These are phyloP conservation scores for Eospalax fontanierii DNA, from an alignment of 2,797 vertebrate genomes.

Conservation along the genomic window DNA sequence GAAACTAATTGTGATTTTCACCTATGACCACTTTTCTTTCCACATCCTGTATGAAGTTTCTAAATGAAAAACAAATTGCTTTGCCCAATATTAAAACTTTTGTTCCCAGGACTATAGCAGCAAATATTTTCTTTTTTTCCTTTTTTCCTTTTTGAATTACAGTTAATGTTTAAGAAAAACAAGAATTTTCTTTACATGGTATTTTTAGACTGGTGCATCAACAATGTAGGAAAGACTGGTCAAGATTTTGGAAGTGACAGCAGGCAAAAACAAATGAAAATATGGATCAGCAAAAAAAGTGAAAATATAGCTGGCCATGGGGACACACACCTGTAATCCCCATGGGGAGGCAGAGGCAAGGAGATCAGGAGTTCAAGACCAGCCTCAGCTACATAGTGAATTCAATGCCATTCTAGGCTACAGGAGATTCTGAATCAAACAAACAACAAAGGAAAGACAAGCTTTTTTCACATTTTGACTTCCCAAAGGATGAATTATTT, in stretches of 20 bases:
- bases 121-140: neutral
- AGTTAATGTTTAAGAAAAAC: conserved; percentile 41
- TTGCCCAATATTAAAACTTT: conserved; percentile 27
- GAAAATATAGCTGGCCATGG: neutral
- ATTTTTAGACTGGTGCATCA: neutral
- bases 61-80: conserved; percentile 41
- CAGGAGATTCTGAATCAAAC: neutral
- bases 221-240: neutral
- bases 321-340: neutral
- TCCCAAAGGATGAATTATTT: conserved; percentile 39
- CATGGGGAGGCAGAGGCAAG: neutral
- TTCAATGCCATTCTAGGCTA: neutral
- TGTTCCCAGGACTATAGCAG: neutral
- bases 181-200: conserved; percentile 22
- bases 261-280: conserved; percentile 29
- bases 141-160: neutral
- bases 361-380: neutral
- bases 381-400: neutral
- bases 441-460: neutral
- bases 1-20: conserved; percentile 34
- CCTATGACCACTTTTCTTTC: neutral
- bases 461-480: neutral
- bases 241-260: neutral
- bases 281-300: neutral
- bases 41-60: neutral